Conservation (phyloP, 2,113 vertebrate genomes). For the Megaleporinus macrocephalus region DNA sequence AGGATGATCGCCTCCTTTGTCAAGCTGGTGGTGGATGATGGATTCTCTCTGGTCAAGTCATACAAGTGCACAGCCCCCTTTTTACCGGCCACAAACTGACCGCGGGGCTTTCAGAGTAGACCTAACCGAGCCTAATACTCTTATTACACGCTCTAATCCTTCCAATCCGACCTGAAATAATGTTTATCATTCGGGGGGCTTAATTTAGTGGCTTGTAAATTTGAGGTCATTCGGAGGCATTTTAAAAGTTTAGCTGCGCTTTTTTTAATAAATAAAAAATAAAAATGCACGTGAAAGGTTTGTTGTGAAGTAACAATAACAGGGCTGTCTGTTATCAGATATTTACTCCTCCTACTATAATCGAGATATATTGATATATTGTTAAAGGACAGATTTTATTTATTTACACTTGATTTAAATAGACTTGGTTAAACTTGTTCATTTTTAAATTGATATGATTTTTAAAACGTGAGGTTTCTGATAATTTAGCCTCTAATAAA, state of each 20-base stretch:
- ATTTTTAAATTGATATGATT: too few species aligned
- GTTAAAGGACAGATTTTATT: too few species aligned
- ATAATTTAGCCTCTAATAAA: too few species aligned
- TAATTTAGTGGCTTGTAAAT: slow-evolving; percentile 78
- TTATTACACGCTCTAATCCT: slow-evolving; percentile 87
- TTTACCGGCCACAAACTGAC: slow-evolving; percentile 59
- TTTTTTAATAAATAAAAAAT: too few species aligned
- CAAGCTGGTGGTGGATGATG: neutral
- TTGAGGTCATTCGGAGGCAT: slow-evolving; percentile 66
- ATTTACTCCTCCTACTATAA: too few species aligned
- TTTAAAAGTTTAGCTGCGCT: slow-evolving; percentile 2
- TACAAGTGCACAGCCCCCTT: slow-evolving; percentile 33
- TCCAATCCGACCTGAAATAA: slow-evolving; percentile 83
- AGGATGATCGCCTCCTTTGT: neutral
- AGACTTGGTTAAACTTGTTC: too few species aligned
- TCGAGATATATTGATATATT: too few species aligned
- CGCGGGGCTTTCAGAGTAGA: slow-evolving; percentile 70
- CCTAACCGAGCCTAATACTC: slow-evolving; percentile 81
- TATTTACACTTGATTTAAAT: too few species aligned
- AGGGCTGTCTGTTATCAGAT: neutral
- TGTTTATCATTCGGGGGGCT: slow-evolving; percentile 81
- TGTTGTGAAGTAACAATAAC: neutral
- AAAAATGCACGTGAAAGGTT: neutral
- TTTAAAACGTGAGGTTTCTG: too few species aligned
- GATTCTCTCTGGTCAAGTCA: neutral